Percentiles rank a stretch among this genome's conserved stretches.
Evolutionary conservation across 2,797 vertebrate genomes (phyloP).

Genomic region (Malurus leucopterus): DNA sequence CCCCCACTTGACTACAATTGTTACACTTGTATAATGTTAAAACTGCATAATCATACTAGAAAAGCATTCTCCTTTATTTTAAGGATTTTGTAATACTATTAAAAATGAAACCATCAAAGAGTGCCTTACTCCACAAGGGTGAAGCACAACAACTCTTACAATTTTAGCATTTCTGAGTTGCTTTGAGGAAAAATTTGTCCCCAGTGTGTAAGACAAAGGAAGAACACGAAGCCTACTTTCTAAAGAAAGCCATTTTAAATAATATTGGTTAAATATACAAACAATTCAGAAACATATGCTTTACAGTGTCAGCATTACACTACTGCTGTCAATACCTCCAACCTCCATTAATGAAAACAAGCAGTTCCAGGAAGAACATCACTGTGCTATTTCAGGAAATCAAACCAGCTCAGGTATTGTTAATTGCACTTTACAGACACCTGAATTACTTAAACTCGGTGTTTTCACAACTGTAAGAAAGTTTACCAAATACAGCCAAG

Average conservation of each 20-base stretch:
- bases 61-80: background rate
- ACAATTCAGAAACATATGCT: background rate
- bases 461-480: background rate
- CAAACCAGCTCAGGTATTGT: background rate
- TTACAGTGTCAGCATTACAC: fast-evolving
- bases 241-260: background rate
- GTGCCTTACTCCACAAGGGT: background rate
- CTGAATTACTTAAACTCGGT: background rate
- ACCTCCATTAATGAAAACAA: background rate
- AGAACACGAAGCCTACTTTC: background rate
- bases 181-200: background rate
- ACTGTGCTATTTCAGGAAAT: background rate
- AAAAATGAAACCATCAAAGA: background rate
- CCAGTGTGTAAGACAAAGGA: background rate
- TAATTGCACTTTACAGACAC: background rate
- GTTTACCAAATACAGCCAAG: background rate
- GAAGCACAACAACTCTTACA: background rate
- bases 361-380: background rate
- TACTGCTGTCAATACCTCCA: background rate
- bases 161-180: background rate
- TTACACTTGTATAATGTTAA: background rate
- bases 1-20: background rate
- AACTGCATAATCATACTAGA: background rate
- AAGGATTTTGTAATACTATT: background rate
- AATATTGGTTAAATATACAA: background rate